Conservation (phyloP, 2,113 vertebrate genomes). For the Apeltes quadracus region DNA sequence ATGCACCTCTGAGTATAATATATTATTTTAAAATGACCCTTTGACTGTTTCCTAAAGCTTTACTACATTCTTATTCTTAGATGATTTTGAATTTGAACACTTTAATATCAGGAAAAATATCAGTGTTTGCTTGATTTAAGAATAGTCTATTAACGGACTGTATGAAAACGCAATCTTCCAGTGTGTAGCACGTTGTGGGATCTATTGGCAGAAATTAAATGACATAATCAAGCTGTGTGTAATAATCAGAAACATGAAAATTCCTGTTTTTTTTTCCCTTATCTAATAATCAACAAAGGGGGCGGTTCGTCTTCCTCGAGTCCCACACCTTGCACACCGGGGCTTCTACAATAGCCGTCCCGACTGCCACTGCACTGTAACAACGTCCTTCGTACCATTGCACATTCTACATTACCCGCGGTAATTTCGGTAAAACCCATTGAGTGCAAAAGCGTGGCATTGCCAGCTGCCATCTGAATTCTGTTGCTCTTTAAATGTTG, state of each 20-base stretch:
- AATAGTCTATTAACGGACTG: too few relatives aligned
- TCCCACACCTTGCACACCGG: not conserved
- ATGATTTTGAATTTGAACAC: not conserved
- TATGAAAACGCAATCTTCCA: not conserved
- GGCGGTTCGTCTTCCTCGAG: not conserved
- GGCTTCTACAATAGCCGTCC: not conserved
- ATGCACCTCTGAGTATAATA: conserved; percentile 19
- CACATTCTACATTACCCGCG: not conserved
- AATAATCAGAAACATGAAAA: too few relatives aligned
- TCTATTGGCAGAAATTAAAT: too few relatives aligned
- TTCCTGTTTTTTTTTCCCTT: not conserved
- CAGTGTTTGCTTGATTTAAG: not conserved
- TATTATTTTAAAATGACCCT: not conserved
- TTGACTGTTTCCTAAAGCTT: not conserved
- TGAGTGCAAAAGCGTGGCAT: not conserved
- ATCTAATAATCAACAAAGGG: not conserved
- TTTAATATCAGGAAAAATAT: not conserved
- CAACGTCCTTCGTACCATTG: not conserved
- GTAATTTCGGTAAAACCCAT: not conserved
- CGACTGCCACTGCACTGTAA: not conserved
- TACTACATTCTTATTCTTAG: not conserved
- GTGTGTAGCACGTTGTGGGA: too few relatives aligned
- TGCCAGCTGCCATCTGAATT: not conserved
- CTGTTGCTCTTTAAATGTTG: not conserved
- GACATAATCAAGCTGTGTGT: too few relatives aligned